Base-by-base conservation (phyloP, 1,140 invertebrate species). In the Pomacea maculata region DNA sequence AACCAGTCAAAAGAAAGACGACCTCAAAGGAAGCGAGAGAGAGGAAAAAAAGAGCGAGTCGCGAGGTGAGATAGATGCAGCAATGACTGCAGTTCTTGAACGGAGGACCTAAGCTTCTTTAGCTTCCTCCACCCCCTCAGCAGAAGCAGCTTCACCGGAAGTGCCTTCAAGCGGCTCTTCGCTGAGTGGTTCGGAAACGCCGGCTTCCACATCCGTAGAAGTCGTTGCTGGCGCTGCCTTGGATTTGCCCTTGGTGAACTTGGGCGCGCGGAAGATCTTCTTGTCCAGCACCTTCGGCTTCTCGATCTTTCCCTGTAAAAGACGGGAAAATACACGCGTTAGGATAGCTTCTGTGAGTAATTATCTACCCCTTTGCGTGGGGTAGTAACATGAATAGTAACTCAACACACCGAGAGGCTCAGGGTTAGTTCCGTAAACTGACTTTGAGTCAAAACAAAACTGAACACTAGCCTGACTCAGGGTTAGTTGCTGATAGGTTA, bases 191-290 rank as follows among this genome's bases (percentile, higher is more conserved):
- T 81, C 82, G n/a, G 82, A 83, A 8, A 78, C 71, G 12, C 82
- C 82, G n/a, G 79, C 75, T 61, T 83, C 82, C 9, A 17, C 61
- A 61, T 78, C 80, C 25, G 61, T 21, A 57, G 80, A 75, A 3
- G 74, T 25, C 29, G 71, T 34, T 29, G 79, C 65, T 5, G 82
- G 72, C 19, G 68, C 80, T 5, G 74, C 77, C 74, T 83, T 81
- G 54, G 75, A 71, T 71, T 81, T 79, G 55, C 29, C 73, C 73
- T 83, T 83, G 72, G 76, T 77, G 82, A 83, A 81, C 82, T 81
- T 83, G 77, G 82, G 82, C 6, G 70, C 72, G 55, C 72, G 63
- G 67, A 75, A 72, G 75, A 81, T 80, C 76, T 81, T 83, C 63
- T 65, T 70, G 77, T 78, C 77, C 29, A 83, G 77, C 55, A 83